Evolutionary conservation across 2,888 invertebrate species (phyloP).

Genomic region (Drosophila paranaensis): DNA sequence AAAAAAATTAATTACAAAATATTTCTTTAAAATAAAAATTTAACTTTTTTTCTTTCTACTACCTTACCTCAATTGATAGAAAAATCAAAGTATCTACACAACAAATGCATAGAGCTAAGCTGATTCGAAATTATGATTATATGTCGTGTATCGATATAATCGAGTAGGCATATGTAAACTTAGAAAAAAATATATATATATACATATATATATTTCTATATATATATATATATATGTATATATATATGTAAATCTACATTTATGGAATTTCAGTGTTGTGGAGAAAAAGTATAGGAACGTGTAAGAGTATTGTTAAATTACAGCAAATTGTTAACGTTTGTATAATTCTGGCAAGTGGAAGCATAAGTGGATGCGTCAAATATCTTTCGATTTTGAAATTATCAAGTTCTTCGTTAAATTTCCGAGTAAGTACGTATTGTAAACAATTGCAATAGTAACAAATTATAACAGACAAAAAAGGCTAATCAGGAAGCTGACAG

Average conservation of each 20-base stretch:
- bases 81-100: neutral
- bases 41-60: too few relatives aligned
- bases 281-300: constrained; percentile 9
- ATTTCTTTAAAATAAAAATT: too few relatives aligned
- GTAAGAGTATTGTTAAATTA: constrained; percentile 19
- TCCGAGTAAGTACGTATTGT: constrained; percentile 20
- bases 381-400: constrained; percentile 33
- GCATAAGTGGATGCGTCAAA: constrained; percentile 1
- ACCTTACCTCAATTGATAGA: neutral
- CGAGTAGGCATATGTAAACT: constrained; percentile 1
- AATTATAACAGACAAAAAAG: neutral
- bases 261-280: constrained; percentile 20
- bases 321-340: constrained; percentile 16
- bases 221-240: neutral
- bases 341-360: constrained; percentile 1
- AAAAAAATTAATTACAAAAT: too few relatives aligned
- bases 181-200: neutral
- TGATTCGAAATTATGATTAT: neutral
- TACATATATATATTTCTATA: neutral
- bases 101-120: too few relatives aligned
- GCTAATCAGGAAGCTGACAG: neutral
- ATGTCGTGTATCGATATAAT: neutral
- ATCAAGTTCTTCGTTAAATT: constrained; percentile 30
- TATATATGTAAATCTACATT: neutral
- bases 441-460: neutral